Percentiles rank a stretch among this genome's conserved stretches.
Evolutionary conservation across 2,888 invertebrate species (phyloP).

Genomic region (Scaptomyza tumidula): DNA sequence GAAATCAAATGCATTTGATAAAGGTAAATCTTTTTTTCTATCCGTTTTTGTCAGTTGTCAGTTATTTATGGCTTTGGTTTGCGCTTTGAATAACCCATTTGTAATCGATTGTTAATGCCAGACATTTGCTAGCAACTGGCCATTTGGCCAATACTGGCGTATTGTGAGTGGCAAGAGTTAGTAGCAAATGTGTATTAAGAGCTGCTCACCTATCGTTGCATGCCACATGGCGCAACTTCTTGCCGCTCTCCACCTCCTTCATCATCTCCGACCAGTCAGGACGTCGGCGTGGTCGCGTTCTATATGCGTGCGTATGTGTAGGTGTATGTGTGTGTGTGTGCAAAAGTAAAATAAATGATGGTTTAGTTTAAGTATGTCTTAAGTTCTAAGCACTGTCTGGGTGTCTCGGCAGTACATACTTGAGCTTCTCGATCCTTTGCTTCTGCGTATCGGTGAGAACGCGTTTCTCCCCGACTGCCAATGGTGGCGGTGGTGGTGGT

Average conservation of each 20-base stretch:
- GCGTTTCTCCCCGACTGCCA: conserved; percentile 86
- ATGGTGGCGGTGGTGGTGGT: conserved; percentile 89
- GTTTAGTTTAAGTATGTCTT: conserved; percentile 20
- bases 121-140: conserved; percentile 2
- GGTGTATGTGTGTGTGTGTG: conserved; percentile 49
- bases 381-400: conserved; percentile 4
- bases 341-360: conserved; percentile 48
- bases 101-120: conserved; percentile 18
- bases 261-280: conserved; percentile 96
- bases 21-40: neutral
- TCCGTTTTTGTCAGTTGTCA: neutral
- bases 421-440: conserved; percentile 89
- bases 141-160: too few relatives aligned
- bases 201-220: conserved; percentile 90
- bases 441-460: conserved; percentile 87
- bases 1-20: conserved; percentile 1
- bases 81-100: conserved; percentile 16
- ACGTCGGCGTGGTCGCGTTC: conserved; percentile 90
- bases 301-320: conserved; percentile 69
- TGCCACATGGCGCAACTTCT: conserved; percentile 91
- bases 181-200: conserved; percentile 28
- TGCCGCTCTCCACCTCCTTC: conserved; percentile 94
- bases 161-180: neutral
- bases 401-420: conserved; percentile 82
- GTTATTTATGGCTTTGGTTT: neutral